Conservation (phyloP, 2,113 vertebrate genomes). For the Halcyon malimbica region DNA sequence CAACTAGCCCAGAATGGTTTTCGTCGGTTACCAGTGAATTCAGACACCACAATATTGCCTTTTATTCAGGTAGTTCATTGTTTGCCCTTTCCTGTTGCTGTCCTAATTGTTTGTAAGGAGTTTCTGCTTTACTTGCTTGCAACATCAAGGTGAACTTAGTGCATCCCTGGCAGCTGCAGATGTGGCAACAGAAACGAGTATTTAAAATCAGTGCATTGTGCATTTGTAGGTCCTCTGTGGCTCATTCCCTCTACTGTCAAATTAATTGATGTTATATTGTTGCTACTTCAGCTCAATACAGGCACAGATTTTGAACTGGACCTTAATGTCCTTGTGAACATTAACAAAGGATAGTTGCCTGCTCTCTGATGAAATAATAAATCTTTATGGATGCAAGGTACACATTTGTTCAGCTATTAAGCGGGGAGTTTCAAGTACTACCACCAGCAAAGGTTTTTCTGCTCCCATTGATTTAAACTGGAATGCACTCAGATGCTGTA, state of each 20-base stretch:
- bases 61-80: neutral
- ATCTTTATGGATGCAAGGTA: neutral
- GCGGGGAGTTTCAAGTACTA: neutral
- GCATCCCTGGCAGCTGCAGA: neutral
- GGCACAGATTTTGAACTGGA: neutral
- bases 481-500: neutral
- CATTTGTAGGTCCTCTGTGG: neutral
- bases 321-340: neutral
- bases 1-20: neutral
- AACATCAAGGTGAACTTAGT: neutral
- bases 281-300: neutral
- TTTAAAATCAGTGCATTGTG: neutral
- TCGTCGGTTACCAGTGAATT: accelerated
- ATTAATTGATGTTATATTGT: neutral
- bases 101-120: neutral
- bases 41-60: neutral
- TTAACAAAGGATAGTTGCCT: neutral
- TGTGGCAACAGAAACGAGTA: neutral
- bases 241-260: neutral
- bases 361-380: neutral
- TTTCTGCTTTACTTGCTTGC: neutral
- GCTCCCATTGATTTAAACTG: neutral
- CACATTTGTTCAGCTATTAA: neutral
- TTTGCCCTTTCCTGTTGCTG: neutral
- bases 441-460: neutral